These are phyloP conservation scores for Raja brachyura DNA, from an alignment of 2,113 vertebrate genomes.

Conservation along the genomic window DNA sequence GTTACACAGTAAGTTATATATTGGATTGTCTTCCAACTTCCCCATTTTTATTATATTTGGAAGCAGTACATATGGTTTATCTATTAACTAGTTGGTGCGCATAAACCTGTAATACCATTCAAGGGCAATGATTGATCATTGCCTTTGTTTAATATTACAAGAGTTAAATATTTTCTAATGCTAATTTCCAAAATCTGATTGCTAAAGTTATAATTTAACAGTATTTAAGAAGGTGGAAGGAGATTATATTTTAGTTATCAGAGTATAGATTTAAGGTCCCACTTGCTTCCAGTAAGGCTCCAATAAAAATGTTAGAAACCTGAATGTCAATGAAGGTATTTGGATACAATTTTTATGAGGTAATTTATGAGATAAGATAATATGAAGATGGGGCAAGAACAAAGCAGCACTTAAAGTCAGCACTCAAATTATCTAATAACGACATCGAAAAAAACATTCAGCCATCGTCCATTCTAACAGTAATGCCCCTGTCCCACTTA, in stretches of 20 bases:
- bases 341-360: no score
- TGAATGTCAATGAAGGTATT: no score
- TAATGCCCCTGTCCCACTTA: no score
- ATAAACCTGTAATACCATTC: background rate
- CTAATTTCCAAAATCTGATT: background rate
- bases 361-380: no score
- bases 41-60: background rate
- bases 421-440: no score
- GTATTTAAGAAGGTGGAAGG: background rate
- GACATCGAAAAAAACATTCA: no score
- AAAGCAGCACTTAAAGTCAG: no score
- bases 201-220: background rate
- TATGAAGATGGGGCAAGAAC: no score
- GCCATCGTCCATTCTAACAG: no score
- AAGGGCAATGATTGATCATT: background rate
- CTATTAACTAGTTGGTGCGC: background rate
- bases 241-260: background rate
- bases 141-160: background rate
- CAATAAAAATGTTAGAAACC: no score
- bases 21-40: background rate
- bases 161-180: background rate
- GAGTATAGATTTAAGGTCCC: no score
- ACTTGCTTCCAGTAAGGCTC: no score
- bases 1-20: background rate
- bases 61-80: slow-evolving; percentile 7